Base-by-base conservation (phyloP, 2,113 vertebrate species). In the Corythornis madagascariensis region DNA sequence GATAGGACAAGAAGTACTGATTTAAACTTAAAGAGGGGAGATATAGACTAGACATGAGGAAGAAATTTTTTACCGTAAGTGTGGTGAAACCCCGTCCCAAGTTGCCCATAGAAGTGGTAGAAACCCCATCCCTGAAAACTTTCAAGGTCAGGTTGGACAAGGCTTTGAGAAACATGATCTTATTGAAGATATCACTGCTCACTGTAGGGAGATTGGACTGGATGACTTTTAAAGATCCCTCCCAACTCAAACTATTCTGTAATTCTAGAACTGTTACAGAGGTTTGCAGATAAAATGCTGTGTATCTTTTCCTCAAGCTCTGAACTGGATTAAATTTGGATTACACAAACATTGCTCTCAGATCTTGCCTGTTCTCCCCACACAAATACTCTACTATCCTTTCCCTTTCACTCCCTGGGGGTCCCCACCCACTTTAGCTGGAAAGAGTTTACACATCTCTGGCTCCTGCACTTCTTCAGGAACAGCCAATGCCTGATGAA, bases 361-460 rank as follows among this genome's bases (percentile, higher is more conserved):
- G 40, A 29, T 83, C 22, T 70, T 90, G 47, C 48, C 11, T 7
- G 8, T 63, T 88, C 20, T 65, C 20, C 14, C 16, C 17, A 18
- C 0, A 0, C 28, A 83, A 42, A 43, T 64, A 55, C 11, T 71
- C n/a, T 6, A 2, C 40, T 4, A 0, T 63, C 28, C 43, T 16
- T 40, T 82, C 12, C 15, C 13, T 83, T 56, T 16, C 10, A 16
- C 52, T 77, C 13, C 17, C 6, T 2, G 31, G 12, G 9, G 33
- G 2, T 43, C 20, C 47, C 11, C 13, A 15, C 24, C 66, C 11
- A 31, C 38, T 93, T 59, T 56, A 40, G 2, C 67, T 61, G 48
- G 40, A 59, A 90, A 64, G 33, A 31, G 4, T 61, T 82, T 73
- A 17, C 10, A 53, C 11, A 22, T 52, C 55, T 69, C 45, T 65